Percentiles rank a stretch among this genome's conserved stretches.
Evolutionary conservation across 2,888 invertebrate species (phyloP).

Genomic region (Eupithecia subumbrata): DNA sequence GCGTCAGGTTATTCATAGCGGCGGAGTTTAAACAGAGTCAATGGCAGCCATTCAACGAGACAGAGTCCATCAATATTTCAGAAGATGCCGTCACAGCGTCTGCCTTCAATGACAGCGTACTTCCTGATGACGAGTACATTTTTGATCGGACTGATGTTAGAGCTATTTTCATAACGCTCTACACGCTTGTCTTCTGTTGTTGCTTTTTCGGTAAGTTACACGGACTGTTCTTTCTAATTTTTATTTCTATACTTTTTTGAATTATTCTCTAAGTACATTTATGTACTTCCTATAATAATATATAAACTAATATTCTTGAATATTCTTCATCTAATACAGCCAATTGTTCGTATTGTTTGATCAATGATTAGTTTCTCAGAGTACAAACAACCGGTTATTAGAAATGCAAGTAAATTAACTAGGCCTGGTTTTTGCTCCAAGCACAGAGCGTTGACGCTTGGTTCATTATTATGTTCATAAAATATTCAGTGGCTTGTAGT

Average conservation of each 20-base stretch:
- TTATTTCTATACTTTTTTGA: background rate
- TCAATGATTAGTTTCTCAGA: too few species aligned
- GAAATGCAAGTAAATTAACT: background rate
- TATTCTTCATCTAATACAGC: too few species aligned
- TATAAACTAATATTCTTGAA: too few species aligned
- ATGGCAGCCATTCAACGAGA: constrained; percentile 55
- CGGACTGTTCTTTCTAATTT: background rate
- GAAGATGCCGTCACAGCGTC: constrained; percentile 55
- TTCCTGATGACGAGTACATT: constrained; percentile 86
- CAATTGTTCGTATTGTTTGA: too few species aligned
- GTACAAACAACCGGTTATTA: background rate
- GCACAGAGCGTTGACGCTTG: background rate
- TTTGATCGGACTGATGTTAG: constrained; percentile 90
- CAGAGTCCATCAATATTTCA: constrained; percentile 45
- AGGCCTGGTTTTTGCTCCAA: background rate
- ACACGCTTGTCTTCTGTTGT: constrained; percentile 90
- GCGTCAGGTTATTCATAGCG: constrained; percentile 58
- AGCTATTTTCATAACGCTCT: constrained; percentile 89
- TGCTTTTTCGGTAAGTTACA: constrained; percentile 91
- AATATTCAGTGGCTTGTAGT: background rate
- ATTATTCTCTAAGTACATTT: too few species aligned
- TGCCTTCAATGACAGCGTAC: constrained; percentile 58
- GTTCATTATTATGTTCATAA: background rate
- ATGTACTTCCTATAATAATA: too few species aligned
- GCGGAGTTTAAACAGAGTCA: constrained; percentile 57